These are phyloP conservation scores for Acanthopagrus latus DNA, from an alignment of 2,797 vertebrate species.

Conservation along the genomic window DNA sequence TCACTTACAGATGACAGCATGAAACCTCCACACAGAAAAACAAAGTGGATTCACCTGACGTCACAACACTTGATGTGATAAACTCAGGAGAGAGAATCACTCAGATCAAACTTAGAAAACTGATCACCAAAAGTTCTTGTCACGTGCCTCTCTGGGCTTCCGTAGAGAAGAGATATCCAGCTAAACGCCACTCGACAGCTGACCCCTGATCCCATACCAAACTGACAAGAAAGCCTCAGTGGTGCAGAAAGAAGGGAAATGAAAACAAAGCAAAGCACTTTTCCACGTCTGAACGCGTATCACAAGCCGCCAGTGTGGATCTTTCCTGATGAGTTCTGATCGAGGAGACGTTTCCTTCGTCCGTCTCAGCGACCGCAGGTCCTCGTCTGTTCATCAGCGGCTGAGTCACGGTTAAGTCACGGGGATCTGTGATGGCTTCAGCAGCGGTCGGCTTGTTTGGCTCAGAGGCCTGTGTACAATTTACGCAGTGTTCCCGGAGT, in stretches of 20 bases:
- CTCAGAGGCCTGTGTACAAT: conserved; percentile 67
- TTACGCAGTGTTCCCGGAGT: conserved; percentile 62
- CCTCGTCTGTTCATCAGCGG: conserved; percentile 58
- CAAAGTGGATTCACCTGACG: no score
- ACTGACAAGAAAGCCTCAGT: conserved; percentile 16
- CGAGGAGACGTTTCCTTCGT: conserved; percentile 37
- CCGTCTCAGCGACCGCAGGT: conserved; percentile 49
- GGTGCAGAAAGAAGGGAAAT: conserved; percentile 33
- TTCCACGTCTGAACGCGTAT: conserved; percentile 52
- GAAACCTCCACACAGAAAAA: no score
- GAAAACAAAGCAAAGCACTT: conserved; percentile 57
- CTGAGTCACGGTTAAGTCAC: conserved; percentile 59
- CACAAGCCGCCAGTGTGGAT: conserved; percentile 21
- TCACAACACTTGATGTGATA: no score
- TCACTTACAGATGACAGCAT: no score
- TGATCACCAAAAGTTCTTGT: no score
- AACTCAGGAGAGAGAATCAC: no score
- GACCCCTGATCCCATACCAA: conserved; percentile 21
- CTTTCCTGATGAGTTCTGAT: conserved; percentile 52
- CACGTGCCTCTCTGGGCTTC: no score
- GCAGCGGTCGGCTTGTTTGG: conserved; percentile 66
- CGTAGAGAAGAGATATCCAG: conserved; percentile 21
- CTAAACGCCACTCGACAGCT: conserved; percentile 41
- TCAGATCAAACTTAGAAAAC: no score
- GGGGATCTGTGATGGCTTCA: conserved; percentile 67